Evolutionary conservation across 2,888 invertebrate species (phyloP), one percentile per base, ranked within the genome.

Genomic region (Hydraecia micacea): DNA sequence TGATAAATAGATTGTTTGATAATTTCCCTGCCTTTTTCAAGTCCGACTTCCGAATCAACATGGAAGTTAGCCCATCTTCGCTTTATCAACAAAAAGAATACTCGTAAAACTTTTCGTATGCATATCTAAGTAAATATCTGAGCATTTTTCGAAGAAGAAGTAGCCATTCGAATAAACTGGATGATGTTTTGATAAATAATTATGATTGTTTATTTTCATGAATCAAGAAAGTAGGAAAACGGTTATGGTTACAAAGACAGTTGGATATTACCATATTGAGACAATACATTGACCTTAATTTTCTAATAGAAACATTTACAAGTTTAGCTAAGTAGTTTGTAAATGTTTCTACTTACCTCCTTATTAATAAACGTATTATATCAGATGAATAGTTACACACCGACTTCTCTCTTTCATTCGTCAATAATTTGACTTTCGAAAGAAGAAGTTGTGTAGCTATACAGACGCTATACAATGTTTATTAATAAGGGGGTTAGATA

Each of bases 91-190:
- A 71, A 68, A 68, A 81, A 81, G 18, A 63, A 39, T 76, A 71
- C 70, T 71, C 81, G 63, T 77, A 52, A 77, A 82, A 82, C 21
- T 82, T 82, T 66, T 77, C 52, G 58, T 65, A 81, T 81, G 81
- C 67, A 81, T 81, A 84, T 55, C 67, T 60, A 67, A 84, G 65
- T 72, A 76, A 76, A 81, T 81, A 81, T 62, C 76, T 21, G 7
- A 63, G 21, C 52, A 62, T 62, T 62, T 80, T 46, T 6, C 79
- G 28, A 49, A 65, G 28, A 32, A 32, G 7, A 18, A 36, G 11
- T 15, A 49, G 28, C 25, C 2, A 18, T 52, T 72, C 25, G 21
- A 32, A 76, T 76, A 81, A 81, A 81, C 63, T 36, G 67, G 2
- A 58, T 49, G 62, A 72, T 76, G 63, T 81, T 71, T 63, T 72